phyloP scores from a whole-genome alignment of 2,888 invertebrate genomes.

The Bombylius major region DNA sequence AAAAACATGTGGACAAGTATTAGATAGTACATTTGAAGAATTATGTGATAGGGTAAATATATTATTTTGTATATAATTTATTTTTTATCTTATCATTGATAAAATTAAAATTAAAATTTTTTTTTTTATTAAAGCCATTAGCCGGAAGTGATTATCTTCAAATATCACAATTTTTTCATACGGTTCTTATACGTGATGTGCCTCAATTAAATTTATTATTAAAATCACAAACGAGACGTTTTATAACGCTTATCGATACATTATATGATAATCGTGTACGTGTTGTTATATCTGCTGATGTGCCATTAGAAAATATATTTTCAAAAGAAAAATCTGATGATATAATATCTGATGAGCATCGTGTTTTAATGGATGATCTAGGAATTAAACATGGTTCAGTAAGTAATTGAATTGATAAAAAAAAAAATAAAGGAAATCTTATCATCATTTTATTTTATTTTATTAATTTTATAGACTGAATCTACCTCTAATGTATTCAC shows the following conservation, averaged over 20 bases:
- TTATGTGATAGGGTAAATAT: conserved; percentile 72
- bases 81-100: not conserved
- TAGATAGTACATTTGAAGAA: conserved; percentile 80
- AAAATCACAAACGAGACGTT: conserved; percentile 82
- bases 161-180: conserved; percentile 87
- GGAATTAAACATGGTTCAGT: conserved; percentile 66
- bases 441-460: not conserved
- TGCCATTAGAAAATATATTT: conserved; percentile 65
- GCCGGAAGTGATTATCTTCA: conserved; percentile 93
- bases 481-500: conserved; percentile 85
- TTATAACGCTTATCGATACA: conserved; percentile 94
- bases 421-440: too few relatives aligned
- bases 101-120: not conserved
- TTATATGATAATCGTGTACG: conserved; percentile 86
- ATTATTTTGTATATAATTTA: conserved; percentile 19
- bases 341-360: conserved; percentile 56
- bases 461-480: conserved; percentile 45
- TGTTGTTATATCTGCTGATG: conserved; percentile 75
- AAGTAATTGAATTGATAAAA: conserved; percentile 27
- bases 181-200: conserved; percentile 80
- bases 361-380: conserved; percentile 91
- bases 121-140: conserved; percentile 48
- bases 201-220: conserved; percentile 67
- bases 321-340: conserved; percentile 36
- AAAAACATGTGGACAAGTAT: conserved; percentile 82